A percentile compares a stretch with the other conserved stretches of the same genome.
These are phyloP conservation scores for Apogon hyalosoma DNA, from an alignment of 2,797 vertebrate genomes.

Conservation along the genomic window DNA sequence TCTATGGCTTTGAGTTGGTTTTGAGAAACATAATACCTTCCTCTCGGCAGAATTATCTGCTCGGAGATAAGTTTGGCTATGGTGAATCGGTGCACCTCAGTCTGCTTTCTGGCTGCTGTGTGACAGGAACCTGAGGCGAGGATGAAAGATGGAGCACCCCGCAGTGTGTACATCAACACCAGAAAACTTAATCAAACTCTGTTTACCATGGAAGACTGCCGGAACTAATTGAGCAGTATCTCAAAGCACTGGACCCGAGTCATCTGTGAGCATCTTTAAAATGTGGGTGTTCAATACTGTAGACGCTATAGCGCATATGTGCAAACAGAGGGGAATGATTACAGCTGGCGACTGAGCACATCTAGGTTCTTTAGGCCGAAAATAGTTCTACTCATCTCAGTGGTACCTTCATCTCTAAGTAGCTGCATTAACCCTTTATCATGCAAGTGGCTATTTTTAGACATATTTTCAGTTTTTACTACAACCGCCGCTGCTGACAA, in stretches of 20 bases:
- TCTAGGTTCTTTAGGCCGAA: slow-evolving; percentile 38
- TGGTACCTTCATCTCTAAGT: slow-evolving; percentile 21
- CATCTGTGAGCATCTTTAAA: slow-evolving; percentile 45
- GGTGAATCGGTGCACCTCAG: slow-evolving; percentile 56
- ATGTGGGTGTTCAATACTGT: slow-evolving; percentile 27
- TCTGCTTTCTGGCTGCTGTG: slow-evolving; percentile 52
- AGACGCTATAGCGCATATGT: slow-evolving; percentile 36
- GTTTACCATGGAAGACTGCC: slow-evolving; percentile 51
- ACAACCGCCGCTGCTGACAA: too few relatives aligned
- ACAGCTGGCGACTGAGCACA: slow-evolving; percentile 45
- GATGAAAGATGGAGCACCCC: slow-evolving; percentile 55
- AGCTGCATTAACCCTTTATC: too few relatives aligned
- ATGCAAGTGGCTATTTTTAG: too few relatives aligned
- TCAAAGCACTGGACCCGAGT: slow-evolving; percentile 54
- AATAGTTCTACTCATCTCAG: slow-evolving; percentile 8
- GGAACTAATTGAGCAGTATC: slow-evolving; percentile 65
- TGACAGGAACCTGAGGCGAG: slow-evolving; percentile 61
- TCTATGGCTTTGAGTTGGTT: slow-evolving; percentile 60
- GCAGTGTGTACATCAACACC: slow-evolving; percentile 41
- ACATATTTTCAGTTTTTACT: too few relatives aligned
- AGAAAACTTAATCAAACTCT: slow-evolving; percentile 65
- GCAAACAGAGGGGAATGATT: slow-evolving; percentile 49
- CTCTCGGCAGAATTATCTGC: slow-evolving; percentile 62
- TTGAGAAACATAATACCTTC: slow-evolving; percentile 65
- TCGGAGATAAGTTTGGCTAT: slow-evolving; percentile 66